phyloP scores from a whole-genome alignment of 2,888 invertebrate genomes.

The Trissonchulus sp. region DNA sequence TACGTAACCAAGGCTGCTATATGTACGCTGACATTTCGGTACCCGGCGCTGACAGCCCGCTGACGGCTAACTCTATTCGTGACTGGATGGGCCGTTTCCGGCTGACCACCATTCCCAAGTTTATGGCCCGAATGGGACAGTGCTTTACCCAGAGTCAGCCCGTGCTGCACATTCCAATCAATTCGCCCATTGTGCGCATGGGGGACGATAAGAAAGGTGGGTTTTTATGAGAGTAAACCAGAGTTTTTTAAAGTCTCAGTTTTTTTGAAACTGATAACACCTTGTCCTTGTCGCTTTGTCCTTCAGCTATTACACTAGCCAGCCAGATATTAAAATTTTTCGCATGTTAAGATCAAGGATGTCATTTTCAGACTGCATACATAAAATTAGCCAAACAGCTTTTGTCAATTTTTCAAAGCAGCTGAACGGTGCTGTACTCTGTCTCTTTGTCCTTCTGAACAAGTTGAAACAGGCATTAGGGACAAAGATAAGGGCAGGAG shows the following conservation, averaged over 20 bases:
- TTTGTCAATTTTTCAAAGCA: too few species aligned
- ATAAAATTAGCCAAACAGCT: too few species aligned
- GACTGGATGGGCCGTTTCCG: slow-evolving; percentile 47
- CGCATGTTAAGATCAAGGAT: too few species aligned
- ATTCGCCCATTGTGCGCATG: neutral
- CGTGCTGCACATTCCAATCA: slow-evolving; percentile 11
- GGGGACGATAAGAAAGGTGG: neutral
- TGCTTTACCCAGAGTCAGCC: slow-evolving; percentile 48
- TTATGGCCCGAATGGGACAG: slow-evolving; percentile 53
- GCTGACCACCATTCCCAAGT: slow-evolving; percentile 46
- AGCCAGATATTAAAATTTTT: too few species aligned
- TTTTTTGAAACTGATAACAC: neutral
- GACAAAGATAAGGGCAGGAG: too few species aligned
- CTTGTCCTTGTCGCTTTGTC: neutral
- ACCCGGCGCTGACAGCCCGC: neutral
- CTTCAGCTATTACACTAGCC: neutral
- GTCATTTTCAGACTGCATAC: too few species aligned
- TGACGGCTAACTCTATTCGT: slow-evolving; percentile 31
- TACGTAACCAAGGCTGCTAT: slow-evolving; percentile 21
- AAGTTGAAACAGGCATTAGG: too few species aligned
- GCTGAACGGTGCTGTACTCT: too few species aligned
- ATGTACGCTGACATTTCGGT: slow-evolving; percentile 18
- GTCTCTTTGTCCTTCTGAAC: too few species aligned
- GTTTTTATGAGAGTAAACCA: neutral
- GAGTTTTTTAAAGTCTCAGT: too few species aligned